A percentile compares a stretch with the other conserved stretches of the same genome.
These are phyloP conservation scores for Hyperoplus immaculatus DNA, from an alignment of 2,797 vertebrate genomes.

Conservation along the genomic window DNA sequence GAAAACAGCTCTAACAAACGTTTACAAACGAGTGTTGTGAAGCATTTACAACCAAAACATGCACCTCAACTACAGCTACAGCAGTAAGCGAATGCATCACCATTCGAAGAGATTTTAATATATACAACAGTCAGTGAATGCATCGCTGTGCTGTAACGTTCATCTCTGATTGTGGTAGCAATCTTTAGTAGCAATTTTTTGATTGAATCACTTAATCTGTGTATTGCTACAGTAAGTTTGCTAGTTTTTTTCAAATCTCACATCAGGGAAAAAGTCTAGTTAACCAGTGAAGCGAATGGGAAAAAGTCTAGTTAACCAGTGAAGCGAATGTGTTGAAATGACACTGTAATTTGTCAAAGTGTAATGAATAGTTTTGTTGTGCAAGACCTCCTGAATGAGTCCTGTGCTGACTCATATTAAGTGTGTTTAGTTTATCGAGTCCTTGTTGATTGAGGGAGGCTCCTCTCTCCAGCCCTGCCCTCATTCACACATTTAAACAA, in stretches of 20 bases:
- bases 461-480: conserved; percentile 4
- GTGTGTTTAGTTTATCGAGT: neutral
- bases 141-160: neutral
- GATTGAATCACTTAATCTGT: neutral
- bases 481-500: conserved; percentile 25
- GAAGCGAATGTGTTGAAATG: no score
- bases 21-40: no score
- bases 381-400: neutral
- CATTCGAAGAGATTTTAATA: neutral
- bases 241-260: neutral
- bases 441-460: conserved; percentile 54
- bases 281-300: no score
- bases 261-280: no score
- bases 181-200: neutral
- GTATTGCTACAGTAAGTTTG: neutral
- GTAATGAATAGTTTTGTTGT: conserved; percentile 3
- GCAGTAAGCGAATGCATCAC: neutral
- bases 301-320: no score
- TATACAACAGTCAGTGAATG: neutral
- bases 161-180: no score
- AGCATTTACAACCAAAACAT: neutral
- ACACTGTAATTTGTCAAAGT: neutral
- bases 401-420: conserved; percentile 7
- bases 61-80: neutral
- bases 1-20: no score